Base-by-base conservation (phyloP, 1,140 invertebrate species). In the Philotrypesis tridentata region DNA sequence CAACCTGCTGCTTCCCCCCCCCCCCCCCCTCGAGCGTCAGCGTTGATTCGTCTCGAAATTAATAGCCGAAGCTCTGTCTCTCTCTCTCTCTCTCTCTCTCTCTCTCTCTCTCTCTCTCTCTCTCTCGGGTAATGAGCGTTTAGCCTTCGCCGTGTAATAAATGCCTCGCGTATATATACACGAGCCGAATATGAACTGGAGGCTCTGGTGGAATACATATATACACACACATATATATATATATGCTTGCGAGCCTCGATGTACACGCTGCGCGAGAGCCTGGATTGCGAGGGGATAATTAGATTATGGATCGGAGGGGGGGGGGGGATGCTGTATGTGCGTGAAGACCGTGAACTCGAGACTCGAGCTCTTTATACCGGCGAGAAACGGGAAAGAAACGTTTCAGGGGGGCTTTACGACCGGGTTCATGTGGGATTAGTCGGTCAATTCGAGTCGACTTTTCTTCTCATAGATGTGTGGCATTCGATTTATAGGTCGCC, bases 1-100 rank as follows among this genome's bases (percentile, higher is more conserved):
- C 40, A 68, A 68, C 55, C 43, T 55, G 48, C 48, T 55, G 21
- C 21, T 17, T n/a, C 5, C 21, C 7, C 21, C 2, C 40, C 17
- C 1, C 8, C 9, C 12, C 37, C 48, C 48, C 70, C 40, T 48
- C 9, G 23, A 14, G 60, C 25, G 23, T 48, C 37, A 27, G 37
- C 40, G 60, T 60, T 71, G 29, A 71, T 79, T 71, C 68, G 48
- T 37, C 68, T 71, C 21, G n/a, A 71, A 79, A 79, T 79, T 79
- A 71, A 79, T 71, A 79, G 43, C 77, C 77, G 12, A 33, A 67
- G n/a, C n/a, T n/a, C n/a, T n/a, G n/a, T n/a, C n/a, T n/a, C n/a
- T n/a, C n/a, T n/a, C n/a, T n/a, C n/a, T n/a, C n/a, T n/a, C n/a
- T n/a, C n/a, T n/a, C n/a, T n/a, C n/a, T n/a, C n/a, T n/a, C n/a